Percentiles rank a stretch among this genome's conserved stretches.
Evolutionary conservation across 23 tunicate species (phyloP).

Genomic region (Ascidia mentula): DNA sequence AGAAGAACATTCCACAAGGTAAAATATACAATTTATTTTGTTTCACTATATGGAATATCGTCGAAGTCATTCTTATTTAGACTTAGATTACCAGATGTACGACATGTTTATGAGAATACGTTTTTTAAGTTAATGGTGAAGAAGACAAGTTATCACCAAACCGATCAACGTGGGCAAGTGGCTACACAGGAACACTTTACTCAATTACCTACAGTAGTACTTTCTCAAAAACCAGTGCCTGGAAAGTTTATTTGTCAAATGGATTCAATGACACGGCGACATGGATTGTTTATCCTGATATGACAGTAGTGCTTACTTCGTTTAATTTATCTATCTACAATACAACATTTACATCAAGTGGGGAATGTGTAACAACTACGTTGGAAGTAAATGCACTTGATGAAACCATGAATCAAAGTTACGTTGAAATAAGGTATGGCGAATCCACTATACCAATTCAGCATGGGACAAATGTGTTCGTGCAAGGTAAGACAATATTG

Average conservation of each 20-base stretch:
- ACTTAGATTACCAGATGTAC: no score
- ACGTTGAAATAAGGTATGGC: not conserved
- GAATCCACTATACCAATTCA: no score
- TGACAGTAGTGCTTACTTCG: no score
- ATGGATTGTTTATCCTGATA: no score
- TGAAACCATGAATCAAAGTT: not conserved
- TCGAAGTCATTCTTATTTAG: no score
- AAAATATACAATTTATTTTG: no score
- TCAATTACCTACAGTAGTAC: not conserved
- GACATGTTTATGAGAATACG: no score
- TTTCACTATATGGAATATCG: no score
- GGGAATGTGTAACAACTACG: not conserved
- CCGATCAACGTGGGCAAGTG: slow-evolving; percentile 1
- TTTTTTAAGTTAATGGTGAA: not conserved
- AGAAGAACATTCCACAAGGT: no score
- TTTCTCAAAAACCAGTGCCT: not conserved
- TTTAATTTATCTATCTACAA: no score
- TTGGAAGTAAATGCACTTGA: not conserved
- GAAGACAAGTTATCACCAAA: not conserved
- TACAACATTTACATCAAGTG: not conserved
- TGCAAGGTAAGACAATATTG: slow-evolving; percentile 12
- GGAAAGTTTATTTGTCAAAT: not conserved
- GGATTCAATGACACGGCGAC: not conserved
- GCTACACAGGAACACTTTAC: not conserved
- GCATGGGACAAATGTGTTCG: not conserved